Percentiles rank a stretch among this genome's conserved stretches.
These are phyloP conservation scores for Caranx melampygus DNA, from an alignment of 2,113 vertebrate genomes.

Conservation along the genomic window DNA sequence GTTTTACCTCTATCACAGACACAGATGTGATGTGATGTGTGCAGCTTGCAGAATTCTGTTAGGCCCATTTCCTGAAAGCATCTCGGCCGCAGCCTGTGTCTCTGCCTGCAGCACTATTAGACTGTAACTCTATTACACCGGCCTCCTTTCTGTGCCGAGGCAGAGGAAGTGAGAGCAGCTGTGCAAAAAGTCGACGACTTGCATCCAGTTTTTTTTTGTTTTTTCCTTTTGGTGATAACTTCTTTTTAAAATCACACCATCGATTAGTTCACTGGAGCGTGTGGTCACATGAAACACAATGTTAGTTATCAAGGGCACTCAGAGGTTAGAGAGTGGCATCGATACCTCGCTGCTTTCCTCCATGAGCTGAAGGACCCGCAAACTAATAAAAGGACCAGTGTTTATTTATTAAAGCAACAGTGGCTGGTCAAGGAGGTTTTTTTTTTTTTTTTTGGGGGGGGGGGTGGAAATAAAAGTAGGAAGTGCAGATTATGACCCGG, in stretches of 20 bases:
- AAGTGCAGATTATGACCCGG: background rate
- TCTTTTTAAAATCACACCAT: slow-evolving; percentile 41
- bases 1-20: slow-evolving; percentile 64
- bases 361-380: slow-evolving; percentile 25
- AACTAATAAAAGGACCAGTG: background rate
- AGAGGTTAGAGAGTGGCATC: slow-evolving; percentile 42
- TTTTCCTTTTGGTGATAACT: slow-evolving; percentile 30
- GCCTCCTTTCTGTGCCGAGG: slow-evolving; percentile 40
- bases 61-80: slow-evolving; percentile 69
- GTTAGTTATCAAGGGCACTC: slow-evolving; percentile 48
- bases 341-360: slow-evolving; percentile 27
- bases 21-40: slow-evolving; percentile 29
- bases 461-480: background rate
- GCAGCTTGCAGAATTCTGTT: slow-evolving; percentile 61
- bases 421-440: slow-evolving; percentile 20
- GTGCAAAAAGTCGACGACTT: slow-evolving; percentile 26
- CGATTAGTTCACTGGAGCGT: slow-evolving; percentile 44
- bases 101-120: slow-evolving; percentile 63
- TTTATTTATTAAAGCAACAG: slow-evolving; percentile 38
- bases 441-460: background rate
- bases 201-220: background rate
- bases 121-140: slow-evolving; percentile 68
- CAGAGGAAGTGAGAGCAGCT: slow-evolving; percentile 39
- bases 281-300: slow-evolving; percentile 37
- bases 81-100: slow-evolving; percentile 54